Evolutionary conservation across 2,888 invertebrate genomes (phyloP).

Genomic region (Pimpla rufipes): DNA sequence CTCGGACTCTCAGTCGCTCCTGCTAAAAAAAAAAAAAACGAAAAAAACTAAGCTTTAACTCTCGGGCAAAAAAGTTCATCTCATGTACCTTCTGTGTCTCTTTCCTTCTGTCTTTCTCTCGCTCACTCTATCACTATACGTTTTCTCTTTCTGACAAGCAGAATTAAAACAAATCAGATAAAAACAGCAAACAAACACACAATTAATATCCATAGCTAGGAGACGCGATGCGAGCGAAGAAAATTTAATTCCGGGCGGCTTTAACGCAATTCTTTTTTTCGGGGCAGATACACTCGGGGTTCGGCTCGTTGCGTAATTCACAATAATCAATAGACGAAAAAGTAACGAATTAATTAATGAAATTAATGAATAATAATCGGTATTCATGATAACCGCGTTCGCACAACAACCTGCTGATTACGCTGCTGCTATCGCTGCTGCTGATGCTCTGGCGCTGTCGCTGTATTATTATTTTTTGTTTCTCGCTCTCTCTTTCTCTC

Average conservation of each 20-base stretch:
- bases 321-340: conserved; percentile 20
- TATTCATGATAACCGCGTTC: conserved; percentile 22
- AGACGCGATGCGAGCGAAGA: conserved; percentile 45
- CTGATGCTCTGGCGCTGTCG: conserved; percentile 29
- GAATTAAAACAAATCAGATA: conserved; percentile 22
- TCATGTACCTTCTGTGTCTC: conserved; percentile 3
- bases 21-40: background rate
- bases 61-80: conserved; percentile 11
- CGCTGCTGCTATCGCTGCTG: conserved; percentile 26
- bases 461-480: background rate
- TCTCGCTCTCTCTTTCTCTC: background rate
- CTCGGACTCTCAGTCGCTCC: conserved; percentile 12
- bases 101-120: conserved; percentile 15
- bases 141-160: conserved; percentile 42
- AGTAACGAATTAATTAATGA: conserved; percentile 14
- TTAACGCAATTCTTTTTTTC: conserved; percentile 35
- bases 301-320: conserved; percentile 26
- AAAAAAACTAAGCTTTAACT: conserved; percentile 15
- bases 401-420: conserved; percentile 29
- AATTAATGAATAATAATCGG: conserved; percentile 24
- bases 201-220: conserved; percentile 30
- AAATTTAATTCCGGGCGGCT: conserved; percentile 35
- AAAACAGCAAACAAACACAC: conserved; percentile 11
- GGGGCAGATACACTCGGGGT: conserved; percentile 28
- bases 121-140: background rate